Base-by-base conservation (phyloP, 2,113 vertebrate species). In the Poeciliopsis turrubarensis region DNA sequence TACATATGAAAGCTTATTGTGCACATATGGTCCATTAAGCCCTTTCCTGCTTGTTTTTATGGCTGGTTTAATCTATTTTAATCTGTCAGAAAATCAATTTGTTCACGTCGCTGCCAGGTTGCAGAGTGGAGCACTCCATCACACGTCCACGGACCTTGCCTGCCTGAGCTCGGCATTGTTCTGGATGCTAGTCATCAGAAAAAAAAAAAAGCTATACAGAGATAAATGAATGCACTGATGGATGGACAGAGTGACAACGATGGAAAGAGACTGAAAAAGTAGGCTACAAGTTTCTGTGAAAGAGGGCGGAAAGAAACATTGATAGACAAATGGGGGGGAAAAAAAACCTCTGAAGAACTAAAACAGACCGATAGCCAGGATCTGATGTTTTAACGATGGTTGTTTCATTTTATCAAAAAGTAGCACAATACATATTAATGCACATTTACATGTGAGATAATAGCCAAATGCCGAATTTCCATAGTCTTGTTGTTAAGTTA, bases 61-160 rank as follows among this genome's bases (percentile, higher is more conserved):
- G 90, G 91, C 90, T 92, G 89, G 90, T 92, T 93, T 94, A 93
- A 94, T 95, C 92, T 93, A 94, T 93, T 94, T 92, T 90, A 94
- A 94, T 94, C 93, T 92, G 92, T 93, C 94, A 94, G 91, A 93
- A 94, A 94, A 94, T 95, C 93, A 89, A 94, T 95, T 89, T 87
- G 80, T 89, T 92, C 91, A 91, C 90, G 74, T 92, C 68, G 88
- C 91, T 94, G 94, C 90, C 93, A 92, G 89, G 91, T 90, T 92
- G 91, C 89, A 72, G 86, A 93, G 83, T 82, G 62, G 86, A 85
- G 85, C 89, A 93, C 91, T 94, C 92, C 91, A 93, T 94, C 92
- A 95, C 81, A 68, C 90, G 84, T 89, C 86, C 86, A 79, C 70
- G 88, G 85, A 86, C 78, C 82, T 79, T 79, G 90, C 85, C 87